Base-by-base conservation (phyloP, 1,140 invertebrate genomes). In the Harpegnathos saltator region DNA sequence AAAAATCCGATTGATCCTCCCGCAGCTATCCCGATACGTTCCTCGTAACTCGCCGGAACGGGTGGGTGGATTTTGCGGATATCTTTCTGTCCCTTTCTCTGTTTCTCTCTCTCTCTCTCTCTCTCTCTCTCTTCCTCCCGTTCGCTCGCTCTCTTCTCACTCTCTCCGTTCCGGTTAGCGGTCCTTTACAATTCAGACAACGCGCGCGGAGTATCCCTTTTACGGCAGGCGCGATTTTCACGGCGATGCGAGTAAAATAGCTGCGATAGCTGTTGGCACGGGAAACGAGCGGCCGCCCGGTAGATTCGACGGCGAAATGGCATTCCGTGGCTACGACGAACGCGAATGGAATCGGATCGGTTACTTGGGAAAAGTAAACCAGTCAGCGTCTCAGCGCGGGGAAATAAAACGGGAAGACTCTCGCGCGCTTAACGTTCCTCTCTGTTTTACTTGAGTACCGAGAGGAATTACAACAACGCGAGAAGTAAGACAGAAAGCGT, bases 1-100 rank as follows among this genome's bases (percentile, higher is more conserved):
- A 78, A 88, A 87, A 85, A 85, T 85, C 65, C 86, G 66, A 86
- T 84, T 87, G 83, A 82, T 84, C 71, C 88, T 69, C 48, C 62
- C 38, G 38, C 48, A 72, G 48, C 75, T 73, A 56, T 77, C 38
- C 50, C 29, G 65, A 68, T 85, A 80, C 48, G 71, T 75, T 73
- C 44, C 65, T 80, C 75, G 63, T 80, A 80, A 69, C 65, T 80
- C 38, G 33, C 24, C 65, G 52, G 65, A 69, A 78, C 63, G 50
- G 24, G 33, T 69, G 63, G 63, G 65, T 65, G 75, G 65, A 80
- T 80, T 80, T 80, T 71, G 63, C 75, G 63, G 75, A 69, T 78
- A 69, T 71, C 63, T 81, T 62, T 77, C 73, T 52, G 52, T 24
- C 75, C 7, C 52, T 48, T 14, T 22, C 19, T 54, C 52, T 26